A percentile compares a stretch with the other conserved stretches of the same genome.
These are phyloP conservation scores for Agrotis clavis DNA, from an alignment of 2,888 invertebrate species.

Conservation along the genomic window DNA sequence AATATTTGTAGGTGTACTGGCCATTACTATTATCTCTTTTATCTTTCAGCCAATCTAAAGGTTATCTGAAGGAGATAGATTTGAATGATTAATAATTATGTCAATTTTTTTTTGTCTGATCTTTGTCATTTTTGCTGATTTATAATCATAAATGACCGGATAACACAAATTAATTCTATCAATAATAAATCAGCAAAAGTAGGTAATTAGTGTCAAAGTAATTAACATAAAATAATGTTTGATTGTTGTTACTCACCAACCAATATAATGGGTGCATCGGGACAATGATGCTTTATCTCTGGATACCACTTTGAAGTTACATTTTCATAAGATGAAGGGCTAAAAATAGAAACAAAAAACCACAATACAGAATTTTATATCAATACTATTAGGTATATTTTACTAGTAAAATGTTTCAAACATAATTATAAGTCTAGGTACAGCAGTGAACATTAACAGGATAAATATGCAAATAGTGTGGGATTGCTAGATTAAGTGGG, in stretches of 20 bases:
- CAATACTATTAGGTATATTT: not conserved
- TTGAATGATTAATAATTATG: accelerated
- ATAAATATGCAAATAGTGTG: conserved; percentile 21
- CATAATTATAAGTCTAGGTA: not conserved
- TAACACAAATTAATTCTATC: not conserved
- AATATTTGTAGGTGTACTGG: not conserved
- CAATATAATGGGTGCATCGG: conserved; percentile 99
- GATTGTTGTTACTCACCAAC: conserved; percentile 93
- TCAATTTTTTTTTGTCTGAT: too few relatives aligned
- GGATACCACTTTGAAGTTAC: conserved; percentile 99
- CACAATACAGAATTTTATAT: not conserved
- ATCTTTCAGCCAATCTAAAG: not conserved
- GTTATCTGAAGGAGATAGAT: not conserved
- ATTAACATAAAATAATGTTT: not conserved
- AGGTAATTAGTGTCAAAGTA: not conserved
- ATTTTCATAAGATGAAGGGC: conserved; percentile 99
- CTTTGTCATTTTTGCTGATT: not conserved
- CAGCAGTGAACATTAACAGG: conserved; percentile 8
- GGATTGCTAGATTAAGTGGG: conserved; percentile 14
- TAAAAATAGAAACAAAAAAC: conserved; percentile 79
- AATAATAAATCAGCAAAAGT: conserved; percentile 12
- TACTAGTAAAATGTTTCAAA: not conserved
- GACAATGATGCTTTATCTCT: conserved; percentile 99
- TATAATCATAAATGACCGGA: not conserved
- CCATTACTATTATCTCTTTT: not conserved